Conservation (phyloP, 2,113 vertebrate species). For the Lampris megalopsis region DNA sequence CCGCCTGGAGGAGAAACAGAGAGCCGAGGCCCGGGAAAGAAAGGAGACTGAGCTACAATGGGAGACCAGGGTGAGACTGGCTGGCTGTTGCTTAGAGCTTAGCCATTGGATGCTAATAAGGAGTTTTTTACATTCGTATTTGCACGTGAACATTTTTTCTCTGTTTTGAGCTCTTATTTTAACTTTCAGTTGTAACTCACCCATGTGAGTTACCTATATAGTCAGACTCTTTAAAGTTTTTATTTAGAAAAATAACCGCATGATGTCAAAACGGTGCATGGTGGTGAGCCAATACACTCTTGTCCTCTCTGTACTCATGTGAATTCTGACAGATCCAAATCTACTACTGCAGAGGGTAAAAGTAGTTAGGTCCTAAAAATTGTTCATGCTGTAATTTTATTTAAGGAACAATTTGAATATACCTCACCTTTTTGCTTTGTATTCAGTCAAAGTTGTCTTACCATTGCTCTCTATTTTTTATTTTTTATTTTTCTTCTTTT, state of each 20-base stretch:
- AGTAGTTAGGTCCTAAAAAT: background rate
- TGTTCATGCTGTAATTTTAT: background rate
- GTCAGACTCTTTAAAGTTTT: too few relatives aligned
- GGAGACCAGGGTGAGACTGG: constrained; percentile 92
- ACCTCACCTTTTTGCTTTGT: too few relatives aligned
- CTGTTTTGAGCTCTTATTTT: too few relatives aligned
- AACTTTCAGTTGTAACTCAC: too few relatives aligned
- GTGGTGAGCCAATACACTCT: background rate
- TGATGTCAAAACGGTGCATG: too few relatives aligned
- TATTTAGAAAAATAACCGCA: too few relatives aligned
- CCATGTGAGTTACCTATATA: too few relatives aligned
- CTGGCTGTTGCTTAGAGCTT: background rate
- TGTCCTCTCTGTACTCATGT: background rate
- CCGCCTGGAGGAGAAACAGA: constrained; percentile 93
- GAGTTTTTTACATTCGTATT: background rate
- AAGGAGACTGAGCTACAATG: constrained; percentile 95
- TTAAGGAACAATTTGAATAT: background rate
- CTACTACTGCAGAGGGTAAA: background rate
- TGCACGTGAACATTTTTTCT: too few relatives aligned
- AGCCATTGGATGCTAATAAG: background rate
- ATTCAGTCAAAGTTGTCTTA: too few relatives aligned
- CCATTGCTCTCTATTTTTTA: too few relatives aligned
- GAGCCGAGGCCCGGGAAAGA: constrained; percentile 94
- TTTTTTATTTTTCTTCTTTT: background rate
- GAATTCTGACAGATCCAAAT: background rate